Evolutionary conservation across 1,140 invertebrate genomes (phyloP).

Genomic region (Rhopalosiphum padi): DNA sequence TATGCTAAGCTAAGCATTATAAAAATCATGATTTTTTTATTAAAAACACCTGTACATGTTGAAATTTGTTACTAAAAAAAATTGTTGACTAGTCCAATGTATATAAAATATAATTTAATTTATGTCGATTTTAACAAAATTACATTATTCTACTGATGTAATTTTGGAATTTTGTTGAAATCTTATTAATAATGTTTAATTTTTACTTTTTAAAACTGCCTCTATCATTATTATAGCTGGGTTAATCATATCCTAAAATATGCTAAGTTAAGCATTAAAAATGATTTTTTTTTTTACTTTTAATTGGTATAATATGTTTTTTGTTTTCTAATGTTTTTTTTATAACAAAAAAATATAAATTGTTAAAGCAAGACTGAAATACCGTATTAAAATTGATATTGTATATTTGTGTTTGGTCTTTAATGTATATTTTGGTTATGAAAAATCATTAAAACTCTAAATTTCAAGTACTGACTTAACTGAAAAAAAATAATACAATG

Average conservation of each 20-base stretch:
- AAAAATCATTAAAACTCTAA: background rate
- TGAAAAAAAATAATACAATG: background rate
- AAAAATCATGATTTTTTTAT: constrained; percentile 34
- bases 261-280: background rate
- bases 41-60: background rate
- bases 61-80: constrained; percentile 14
- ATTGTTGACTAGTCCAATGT: constrained; percentile 44
- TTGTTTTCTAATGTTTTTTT: background rate
- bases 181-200: background rate
- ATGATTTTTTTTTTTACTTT: background rate
- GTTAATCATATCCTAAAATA: too few species aligned
- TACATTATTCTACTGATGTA: background rate
- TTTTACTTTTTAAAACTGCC: background rate
- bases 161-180: constrained; percentile 9
- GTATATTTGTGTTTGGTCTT: background rate
- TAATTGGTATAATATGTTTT: background rate
- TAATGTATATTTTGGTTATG: background rate
- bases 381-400: background rate
- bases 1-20: background rate
- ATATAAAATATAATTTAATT: constrained; percentile 25
- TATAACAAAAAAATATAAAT: background rate
- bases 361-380: constrained; percentile 37
- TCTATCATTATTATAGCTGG: too few species aligned
- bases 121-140: constrained; percentile 1
- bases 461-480: background rate